These are phyloP conservation scores for Saturnia pavonia DNA, from an alignment of 2,888 invertebrate genomes.

Conservation along the genomic window DNA sequence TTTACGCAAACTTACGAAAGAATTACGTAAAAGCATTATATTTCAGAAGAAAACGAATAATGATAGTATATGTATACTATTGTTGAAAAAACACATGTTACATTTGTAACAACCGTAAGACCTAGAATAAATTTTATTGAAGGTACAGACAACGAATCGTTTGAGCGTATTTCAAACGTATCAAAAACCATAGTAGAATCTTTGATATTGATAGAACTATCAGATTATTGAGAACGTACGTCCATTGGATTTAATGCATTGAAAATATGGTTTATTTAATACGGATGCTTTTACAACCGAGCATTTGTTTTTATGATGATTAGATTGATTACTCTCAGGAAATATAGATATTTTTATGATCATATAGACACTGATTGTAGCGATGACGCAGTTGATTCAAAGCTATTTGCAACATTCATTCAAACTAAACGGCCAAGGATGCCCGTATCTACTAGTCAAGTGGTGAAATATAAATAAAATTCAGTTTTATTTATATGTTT, in stretches of 20 bases:
- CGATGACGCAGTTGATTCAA: slow-evolving; percentile 47
- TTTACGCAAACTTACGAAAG: too few species aligned
- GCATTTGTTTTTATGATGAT: slow-evolving; percentile 69
- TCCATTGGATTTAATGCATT: slow-evolving; percentile 42
- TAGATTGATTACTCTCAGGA: slow-evolving; percentile 61
- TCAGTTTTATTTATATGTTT: neutral
- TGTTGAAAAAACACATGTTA: too few species aligned
- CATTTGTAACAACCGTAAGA: too few species aligned
- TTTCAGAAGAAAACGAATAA: too few species aligned
- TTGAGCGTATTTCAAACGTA: neutral
- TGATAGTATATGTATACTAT: too few species aligned
- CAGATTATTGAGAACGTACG: slow-evolving; percentile 20
- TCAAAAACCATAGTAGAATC: neutral
- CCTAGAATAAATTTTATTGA: too few species aligned
- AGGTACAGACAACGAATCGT: neutral
- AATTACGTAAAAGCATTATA: too few species aligned
- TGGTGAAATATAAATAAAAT: neutral
- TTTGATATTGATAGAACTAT: neutral
- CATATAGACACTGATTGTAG: slow-evolving; percentile 43
- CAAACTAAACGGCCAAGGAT: slow-evolving; percentile 9
- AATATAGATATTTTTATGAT: slow-evolving; percentile 70
- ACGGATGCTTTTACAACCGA: slow-evolving; percentile 58
- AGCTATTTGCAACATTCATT: slow-evolving; percentile 29
- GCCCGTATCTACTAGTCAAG: neutral
- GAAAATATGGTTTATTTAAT: slow-evolving; percentile 47